Evolutionary conservation across 2,888 invertebrate species (phyloP).

Genomic region (Ceriagrion tenellum): DNA sequence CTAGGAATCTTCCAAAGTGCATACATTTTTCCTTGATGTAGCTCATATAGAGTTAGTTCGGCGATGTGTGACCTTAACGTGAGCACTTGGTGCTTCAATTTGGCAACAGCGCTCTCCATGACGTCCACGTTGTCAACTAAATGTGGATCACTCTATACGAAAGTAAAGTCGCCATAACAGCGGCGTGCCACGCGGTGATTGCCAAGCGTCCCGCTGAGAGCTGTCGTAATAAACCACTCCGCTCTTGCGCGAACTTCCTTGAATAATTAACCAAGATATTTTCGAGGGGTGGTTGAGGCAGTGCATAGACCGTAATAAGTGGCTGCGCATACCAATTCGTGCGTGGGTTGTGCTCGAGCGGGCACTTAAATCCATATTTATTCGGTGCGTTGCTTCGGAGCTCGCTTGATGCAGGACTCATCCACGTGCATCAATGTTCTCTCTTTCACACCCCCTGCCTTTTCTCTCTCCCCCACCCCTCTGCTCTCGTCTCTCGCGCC

Average conservation of each 20-base stretch:
- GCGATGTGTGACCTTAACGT: no score
- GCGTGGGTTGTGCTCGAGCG: background rate
- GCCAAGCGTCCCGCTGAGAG: background rate
- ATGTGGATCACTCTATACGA: no score
- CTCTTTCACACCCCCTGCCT: background rate
- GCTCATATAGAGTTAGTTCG: no score
- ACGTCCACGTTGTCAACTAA: no score
- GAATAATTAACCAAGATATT: constrained; percentile 18
- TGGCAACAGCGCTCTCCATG: no score
- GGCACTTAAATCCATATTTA: constrained; percentile 3
- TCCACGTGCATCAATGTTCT: background rate
- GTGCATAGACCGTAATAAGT: constrained; percentile 23
- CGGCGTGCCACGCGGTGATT: background rate
- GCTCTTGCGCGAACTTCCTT: background rate
- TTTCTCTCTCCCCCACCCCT: background rate
- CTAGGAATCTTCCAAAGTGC: no score
- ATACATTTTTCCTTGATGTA: no score
- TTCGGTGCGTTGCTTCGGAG: background rate
- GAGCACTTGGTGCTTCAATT: no score
- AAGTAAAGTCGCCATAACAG: no score
- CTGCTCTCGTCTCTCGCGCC: background rate
- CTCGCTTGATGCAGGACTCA: background rate
- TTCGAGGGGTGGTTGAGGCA: background rate
- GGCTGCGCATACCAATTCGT: background rate
- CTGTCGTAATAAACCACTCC: constrained; percentile 18